Base-by-base conservation (phyloP, 2,888 invertebrate genomes). In the Agonopterix alstromeriana region DNA sequence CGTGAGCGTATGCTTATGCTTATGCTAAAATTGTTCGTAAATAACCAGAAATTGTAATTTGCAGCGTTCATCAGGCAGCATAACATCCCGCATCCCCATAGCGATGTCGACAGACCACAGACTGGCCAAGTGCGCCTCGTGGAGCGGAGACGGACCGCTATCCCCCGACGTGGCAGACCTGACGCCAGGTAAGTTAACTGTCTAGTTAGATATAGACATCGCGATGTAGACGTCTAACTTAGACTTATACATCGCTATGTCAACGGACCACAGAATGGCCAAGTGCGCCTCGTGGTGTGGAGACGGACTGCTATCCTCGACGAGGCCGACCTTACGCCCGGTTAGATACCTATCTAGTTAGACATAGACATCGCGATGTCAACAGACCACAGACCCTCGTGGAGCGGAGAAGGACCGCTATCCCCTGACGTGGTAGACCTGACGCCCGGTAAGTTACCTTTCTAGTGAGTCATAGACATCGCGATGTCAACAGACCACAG, bases 271-370 rank as follows among this genome's bases (percentile, higher is more conserved):
- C 49, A 51, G 72, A 0, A 85, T 93, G 47, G 91, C 93, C 53
- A 93, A 94, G 74, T 93, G 93, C 77, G 92, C 93, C 71, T 92
- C 93, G 36, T 93, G 94, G 94, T 91, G 92, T 65, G 90, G 90
- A 36, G 90, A 90, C 59, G 77, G 73, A 10, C 80, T 76, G 1
- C 65, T 71, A 9, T 56, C 17, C 70, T 54, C 59, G 78, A 68
- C 50, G 83, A 67, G 65, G 82, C 66, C 41, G 91, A 91, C 55
- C 78, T 91, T 48, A 91, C 91, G 46, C 91, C 91, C 58, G 91
- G 91, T 91, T 38, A 57, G 61, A 52, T 17, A 14, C 14, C 14
- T 14, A 3, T 14, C 14, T 14, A 14, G 14, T 14, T 14, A 14
- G 1, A 14, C 2, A 14, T 3, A 14, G 1, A 14, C 2, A 73